phyloP scores from a whole-genome alignment of 1,140 invertebrate species.

The Cherax destructor region DNA sequence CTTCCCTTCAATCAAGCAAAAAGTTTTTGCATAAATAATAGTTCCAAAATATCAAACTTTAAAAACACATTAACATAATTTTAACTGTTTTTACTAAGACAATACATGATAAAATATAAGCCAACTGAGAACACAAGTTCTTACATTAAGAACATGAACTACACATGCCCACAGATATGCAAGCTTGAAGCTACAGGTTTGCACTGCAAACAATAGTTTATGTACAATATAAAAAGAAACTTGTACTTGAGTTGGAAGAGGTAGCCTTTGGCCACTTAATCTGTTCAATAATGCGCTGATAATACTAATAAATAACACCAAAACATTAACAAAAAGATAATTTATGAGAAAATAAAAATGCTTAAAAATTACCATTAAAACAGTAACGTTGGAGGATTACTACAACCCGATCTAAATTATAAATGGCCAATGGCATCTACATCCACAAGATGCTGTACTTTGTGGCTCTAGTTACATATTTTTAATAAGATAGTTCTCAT shows the following conservation, averaged over 20 bases:
- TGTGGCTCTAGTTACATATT: no score
- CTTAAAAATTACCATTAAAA: no score
- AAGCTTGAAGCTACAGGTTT: constrained; percentile 49
- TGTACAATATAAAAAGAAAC: constrained; percentile 39
- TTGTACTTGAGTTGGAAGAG: constrained; percentile 54
- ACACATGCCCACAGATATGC: constrained; percentile 6
- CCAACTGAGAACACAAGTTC: background rate
- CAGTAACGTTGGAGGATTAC: no score
- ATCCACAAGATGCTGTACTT: no score
- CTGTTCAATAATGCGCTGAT: background rate
- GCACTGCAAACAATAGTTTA: constrained; percentile 45
- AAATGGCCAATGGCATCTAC: no score
- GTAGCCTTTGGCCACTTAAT: constrained; percentile 30
- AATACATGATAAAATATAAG: background rate
- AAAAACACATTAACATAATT: no score
- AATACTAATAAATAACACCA: background rate
- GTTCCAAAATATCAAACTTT: background rate
- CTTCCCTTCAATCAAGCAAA: no score
- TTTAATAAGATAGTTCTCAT: background rate
- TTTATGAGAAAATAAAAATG: background rate
- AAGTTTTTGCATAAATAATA: background rate
- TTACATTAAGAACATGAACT: background rate
- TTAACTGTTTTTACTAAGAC: background rate
- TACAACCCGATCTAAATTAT: no score
- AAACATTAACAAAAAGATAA: background rate